These are phyloP conservation scores for Gallinago undulata DNA, from an alignment of 2,113 vertebrate species.

Conservation along the genomic window DNA sequence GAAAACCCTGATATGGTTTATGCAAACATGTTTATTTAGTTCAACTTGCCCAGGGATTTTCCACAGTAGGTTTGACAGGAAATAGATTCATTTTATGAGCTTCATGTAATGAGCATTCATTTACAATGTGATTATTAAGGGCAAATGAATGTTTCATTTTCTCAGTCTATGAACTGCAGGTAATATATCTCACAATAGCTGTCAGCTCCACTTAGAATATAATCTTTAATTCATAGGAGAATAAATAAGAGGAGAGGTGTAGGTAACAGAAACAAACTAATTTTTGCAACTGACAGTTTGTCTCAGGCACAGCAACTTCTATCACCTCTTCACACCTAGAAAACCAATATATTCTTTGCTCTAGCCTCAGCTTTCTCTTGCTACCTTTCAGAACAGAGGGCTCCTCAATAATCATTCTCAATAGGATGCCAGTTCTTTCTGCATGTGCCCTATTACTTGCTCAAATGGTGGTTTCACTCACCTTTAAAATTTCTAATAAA, in stretches of 20 bases:
- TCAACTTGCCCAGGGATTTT: neutral
- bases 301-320: neutral
- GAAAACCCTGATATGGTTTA: slow-evolving; percentile 28
- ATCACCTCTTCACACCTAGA: neutral
- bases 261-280: neutral
- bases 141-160: neutral
- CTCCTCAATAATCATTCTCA: neutral
- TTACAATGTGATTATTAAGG: neutral
- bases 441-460: neutral
- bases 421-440: neutral
- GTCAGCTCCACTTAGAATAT: neutral
- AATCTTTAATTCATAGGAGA: neutral
- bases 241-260: neutral
- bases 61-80: neutral
- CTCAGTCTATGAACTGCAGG: neutral
- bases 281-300: neutral
- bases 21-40: slow-evolving; percentile 10
- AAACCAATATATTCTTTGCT: neutral
- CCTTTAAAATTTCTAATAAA: neutral
- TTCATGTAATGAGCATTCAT: neutral
- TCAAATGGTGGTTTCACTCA: neutral
- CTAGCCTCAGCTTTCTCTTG: neutral
- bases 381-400: neutral
- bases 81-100: neutral
- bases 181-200: neutral